phyloP scores from a whole-genome alignment of 2,797 vertebrate genomes.

The Pangasius djambal region DNA sequence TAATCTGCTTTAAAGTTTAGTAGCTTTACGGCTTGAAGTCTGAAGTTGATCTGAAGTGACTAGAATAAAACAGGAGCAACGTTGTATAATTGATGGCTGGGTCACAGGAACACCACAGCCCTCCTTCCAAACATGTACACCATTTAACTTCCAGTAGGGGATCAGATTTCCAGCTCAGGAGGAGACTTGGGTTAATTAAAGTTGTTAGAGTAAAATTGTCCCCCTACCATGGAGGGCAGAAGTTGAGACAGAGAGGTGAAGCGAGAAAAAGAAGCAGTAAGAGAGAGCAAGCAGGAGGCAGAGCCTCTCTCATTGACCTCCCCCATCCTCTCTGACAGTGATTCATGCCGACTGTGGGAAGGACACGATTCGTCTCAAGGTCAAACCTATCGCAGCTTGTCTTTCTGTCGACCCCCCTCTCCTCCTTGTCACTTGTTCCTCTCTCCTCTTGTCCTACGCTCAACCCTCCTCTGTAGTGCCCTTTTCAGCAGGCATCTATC shows the following conservation, averaged over 20 bases:
- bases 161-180: slow-evolving; percentile 37
- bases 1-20: background rate
- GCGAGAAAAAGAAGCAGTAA: slow-evolving; percentile 37
- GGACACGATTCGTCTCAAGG: slow-evolving; percentile 74
- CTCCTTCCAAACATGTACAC: slow-evolving; percentile 21
- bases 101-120: slow-evolving; percentile 23
- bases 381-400: slow-evolving; percentile 61
- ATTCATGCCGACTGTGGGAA: slow-evolving; percentile 64
- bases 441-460: slow-evolving; percentile 18
- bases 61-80: background rate
- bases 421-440: slow-evolving; percentile 15
- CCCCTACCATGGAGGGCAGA: slow-evolving; percentile 56
- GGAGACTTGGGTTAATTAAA: slow-evolving; percentile 74
- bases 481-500: slow-evolving; percentile 64
- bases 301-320: slow-evolving; percentile 56
- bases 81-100: slow-evolving; percentile 38
- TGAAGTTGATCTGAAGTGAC: background rate
- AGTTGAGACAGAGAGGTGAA: slow-evolving; percentile 58
- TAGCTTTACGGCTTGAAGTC: background rate
- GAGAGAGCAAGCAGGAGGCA: background rate
- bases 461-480: slow-evolving; percentile 48
- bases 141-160: slow-evolving; percentile 44
- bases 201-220: slow-evolving; percentile 75
- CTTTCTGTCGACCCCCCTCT: slow-evolving; percentile 17
- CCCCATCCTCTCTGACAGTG: slow-evolving; percentile 62